Percentiles rank a stretch among this genome's conserved stretches.
Evolutionary conservation across 2,113 vertebrate genomes (phyloP).

Genomic region (Mesocricetus auratus): DNA sequence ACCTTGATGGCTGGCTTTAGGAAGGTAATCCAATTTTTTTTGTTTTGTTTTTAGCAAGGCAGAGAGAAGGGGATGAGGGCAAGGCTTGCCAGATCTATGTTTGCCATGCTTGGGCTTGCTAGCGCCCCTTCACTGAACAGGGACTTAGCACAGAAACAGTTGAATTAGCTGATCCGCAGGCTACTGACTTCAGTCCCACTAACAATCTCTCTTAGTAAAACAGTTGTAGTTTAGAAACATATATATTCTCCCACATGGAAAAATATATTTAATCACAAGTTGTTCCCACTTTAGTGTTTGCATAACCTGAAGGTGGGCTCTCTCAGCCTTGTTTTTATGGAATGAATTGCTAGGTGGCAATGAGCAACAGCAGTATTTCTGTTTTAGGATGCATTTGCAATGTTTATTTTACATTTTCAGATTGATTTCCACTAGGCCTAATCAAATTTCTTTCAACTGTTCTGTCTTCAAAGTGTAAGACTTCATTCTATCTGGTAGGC

Average conservation of each 20-base stretch:
- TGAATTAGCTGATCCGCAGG: not conserved
- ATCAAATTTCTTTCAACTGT: constrained; percentile 54
- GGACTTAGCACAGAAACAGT: not conserved
- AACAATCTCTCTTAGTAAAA: not conserved
- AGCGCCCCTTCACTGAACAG: not conserved
- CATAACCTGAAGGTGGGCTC: not conserved
- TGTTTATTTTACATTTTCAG: constrained; percentile 18
- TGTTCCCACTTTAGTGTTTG: not conserved
- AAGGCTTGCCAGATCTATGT: not conserved
- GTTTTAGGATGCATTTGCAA: not conserved
- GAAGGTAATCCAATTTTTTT: not conserved
- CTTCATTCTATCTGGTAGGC: not conserved
- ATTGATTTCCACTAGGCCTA: constrained; percentile 40
- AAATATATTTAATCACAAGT: not conserved
- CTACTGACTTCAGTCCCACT: not conserved
- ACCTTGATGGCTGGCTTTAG: not conserved
- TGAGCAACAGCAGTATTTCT: not conserved
- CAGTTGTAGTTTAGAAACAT: not conserved
- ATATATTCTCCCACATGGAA: too few relatives aligned
- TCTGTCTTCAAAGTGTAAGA: constrained; percentile 40
- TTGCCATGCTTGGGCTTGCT: not conserved
- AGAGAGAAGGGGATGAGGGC: not conserved
- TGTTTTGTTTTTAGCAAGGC: not conserved
- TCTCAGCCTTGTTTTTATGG: not conserved
- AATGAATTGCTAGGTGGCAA: not conserved